Base-by-base conservation (phyloP, 2,797 vertebrate genomes). In the Acipenser ruthenus region DNA sequence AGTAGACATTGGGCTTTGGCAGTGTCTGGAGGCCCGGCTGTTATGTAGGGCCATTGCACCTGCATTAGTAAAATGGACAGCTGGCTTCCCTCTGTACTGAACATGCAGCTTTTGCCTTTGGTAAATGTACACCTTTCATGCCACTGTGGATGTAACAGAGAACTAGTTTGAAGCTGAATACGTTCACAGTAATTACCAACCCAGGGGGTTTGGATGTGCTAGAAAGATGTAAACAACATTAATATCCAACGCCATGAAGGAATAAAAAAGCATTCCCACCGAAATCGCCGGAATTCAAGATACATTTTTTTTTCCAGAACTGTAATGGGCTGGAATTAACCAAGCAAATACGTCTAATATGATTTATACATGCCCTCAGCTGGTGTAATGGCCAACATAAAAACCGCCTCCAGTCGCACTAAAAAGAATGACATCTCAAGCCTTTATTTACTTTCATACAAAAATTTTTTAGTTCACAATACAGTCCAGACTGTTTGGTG, bases 401-500 rank as follows among this genome's bases (percentile, higher is more conserved):
- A 80, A 79, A 80, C 60, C 78, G 77, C 81, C 82, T 58, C 75
- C 71, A 80, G 79, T 76, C 71, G 76, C 77, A 79, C 74, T 72
- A 72, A 74, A 80, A 70, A 80, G 68, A 58, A 69, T 68, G 71
- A 74, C 48, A 70, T 67, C 49, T 74, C 65, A 68, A 74, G 12
- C 12, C 55, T 13, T 58, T 58, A 58, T 58, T 11, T 11, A 10
- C 55, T 10, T 58, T 58, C 13, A 12, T 12, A 10, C 55, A 58
- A 10, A 58, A 4, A 58, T 6, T 6, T 53, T 49, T 69, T 77
- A 50, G 52, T 70, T 74, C 71, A 74, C 63, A 63, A 75, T 82
- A 76, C 72, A 79, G 74, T 88, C 88, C 86, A 89, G 84, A 77
- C 82, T 85, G 83, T 83, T 76, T 69, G 66, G 72, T 63, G 68